phyloP scores from a whole-genome alignment of 2,888 invertebrate species.

The Luffia ferchaultella region DNA sequence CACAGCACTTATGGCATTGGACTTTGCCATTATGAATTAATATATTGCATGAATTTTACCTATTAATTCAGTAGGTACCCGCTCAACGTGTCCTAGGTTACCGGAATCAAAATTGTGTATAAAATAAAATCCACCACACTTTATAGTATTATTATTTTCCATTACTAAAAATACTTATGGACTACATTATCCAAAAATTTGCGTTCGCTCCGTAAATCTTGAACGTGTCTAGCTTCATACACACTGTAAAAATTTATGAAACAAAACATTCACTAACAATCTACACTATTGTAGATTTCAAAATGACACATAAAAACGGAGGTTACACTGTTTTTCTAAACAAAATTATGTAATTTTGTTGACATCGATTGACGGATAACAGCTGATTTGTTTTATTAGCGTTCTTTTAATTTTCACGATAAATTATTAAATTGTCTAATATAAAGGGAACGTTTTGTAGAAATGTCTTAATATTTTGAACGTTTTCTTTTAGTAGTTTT shows the following conservation, averaged over 20 bases:
- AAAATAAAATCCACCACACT: conserved; percentile 80
- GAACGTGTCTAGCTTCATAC: conserved; percentile 31
- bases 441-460: background rate
- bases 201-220: conserved; percentile 33
- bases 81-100: conserved; percentile 84
- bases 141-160: conserved; percentile 60
- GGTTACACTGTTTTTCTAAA: conserved; percentile 63
- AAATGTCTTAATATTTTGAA: conserved; percentile 8
- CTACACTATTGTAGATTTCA: conserved; percentile 49
- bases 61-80: conserved; percentile 68
- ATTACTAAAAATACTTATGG: conserved; percentile 40
- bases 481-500: conserved; percentile 25
- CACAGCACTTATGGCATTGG: no score
- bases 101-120: conserved; percentile 91
- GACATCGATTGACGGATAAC: conserved; percentile 68
- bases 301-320: conserved; percentile 52
- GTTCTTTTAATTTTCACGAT: conserved; percentile 14
- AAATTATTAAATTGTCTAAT: background rate
- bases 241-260: conserved; percentile 45
- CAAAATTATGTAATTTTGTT: conserved; percentile 69
- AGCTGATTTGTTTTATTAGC: conserved; percentile 63
- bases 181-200: conserved; percentile 54
- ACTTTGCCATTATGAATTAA: conserved; percentile 18
- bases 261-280: conserved; percentile 37
- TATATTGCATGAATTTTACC: conserved; percentile 33